Evolutionary conservation across 2,888 invertebrate species (phyloP).

Genomic region (Ypsolopha scabrella): DNA sequence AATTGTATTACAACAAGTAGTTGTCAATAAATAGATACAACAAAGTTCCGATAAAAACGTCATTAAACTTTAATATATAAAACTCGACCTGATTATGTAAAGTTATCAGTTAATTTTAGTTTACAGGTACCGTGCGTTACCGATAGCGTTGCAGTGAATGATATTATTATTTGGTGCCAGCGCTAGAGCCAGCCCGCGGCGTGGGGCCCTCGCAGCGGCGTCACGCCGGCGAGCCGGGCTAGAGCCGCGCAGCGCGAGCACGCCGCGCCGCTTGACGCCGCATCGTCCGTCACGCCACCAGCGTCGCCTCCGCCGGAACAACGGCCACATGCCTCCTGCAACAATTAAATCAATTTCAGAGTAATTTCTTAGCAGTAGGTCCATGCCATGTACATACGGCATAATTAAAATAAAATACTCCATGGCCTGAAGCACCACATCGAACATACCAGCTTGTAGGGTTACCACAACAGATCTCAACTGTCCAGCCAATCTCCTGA

Average conservation of each 20-base stretch:
- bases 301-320: slow-evolving; percentile 7
- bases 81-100: background rate
- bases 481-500: slow-evolving; percentile 33
- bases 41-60: too few relatives aligned
- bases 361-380: background rate
- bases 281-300: slow-evolving; percentile 5
- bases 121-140: background rate
- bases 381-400: too few relatives aligned
- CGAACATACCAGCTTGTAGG: too few relatives aligned
- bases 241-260: slow-evolving; percentile 65
- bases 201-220: slow-evolving; percentile 77
- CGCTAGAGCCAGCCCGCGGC: slow-evolving; percentile 76
- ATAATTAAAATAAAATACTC: too few relatives aligned
- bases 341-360: slow-evolving; percentile 10
- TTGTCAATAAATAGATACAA: too few relatives aligned
- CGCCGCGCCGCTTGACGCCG: slow-evolving; percentile 58
- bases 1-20: too few relatives aligned
- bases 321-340: slow-evolving; percentile 25
- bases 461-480: too few relatives aligned
- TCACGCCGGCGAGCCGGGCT: slow-evolving; percentile 78
- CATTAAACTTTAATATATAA: too few relatives aligned
- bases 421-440: too few relatives aligned
- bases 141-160: background rate
- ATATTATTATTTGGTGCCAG: background rate
- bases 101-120: background rate